These are phyloP conservation scores for Sebastes reedi DNA, from an alignment of 2,797 vertebrate genomes.

Conservation along the genomic window DNA sequence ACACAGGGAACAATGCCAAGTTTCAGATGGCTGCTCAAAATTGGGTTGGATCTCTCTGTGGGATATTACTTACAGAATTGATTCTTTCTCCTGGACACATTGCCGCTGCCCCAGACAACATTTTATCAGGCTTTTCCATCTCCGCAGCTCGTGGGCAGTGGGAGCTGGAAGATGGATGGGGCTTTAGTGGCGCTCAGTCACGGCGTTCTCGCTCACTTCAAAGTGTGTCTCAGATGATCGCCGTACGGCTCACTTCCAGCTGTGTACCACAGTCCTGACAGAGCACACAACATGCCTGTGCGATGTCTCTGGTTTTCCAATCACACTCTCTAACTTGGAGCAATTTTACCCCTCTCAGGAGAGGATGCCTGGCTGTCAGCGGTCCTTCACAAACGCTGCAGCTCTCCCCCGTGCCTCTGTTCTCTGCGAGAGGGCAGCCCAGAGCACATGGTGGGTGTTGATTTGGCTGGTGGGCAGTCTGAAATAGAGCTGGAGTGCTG, in stretches of 20 bases:
- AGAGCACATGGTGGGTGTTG: slow-evolving; percentile 66
- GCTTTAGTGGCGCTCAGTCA: slow-evolving; percentile 42
- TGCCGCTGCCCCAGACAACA: slow-evolving; percentile 41
- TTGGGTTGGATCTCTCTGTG: slow-evolving; percentile 38
- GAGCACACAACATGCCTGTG: slow-evolving; percentile 28
- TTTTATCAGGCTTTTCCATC: slow-evolving; percentile 52
- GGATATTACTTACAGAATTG: slow-evolving; percentile 62
- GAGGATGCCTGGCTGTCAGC: slow-evolving; percentile 55
- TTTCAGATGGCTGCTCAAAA: slow-evolving; percentile 56
- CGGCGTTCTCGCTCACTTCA: slow-evolving; percentile 18
- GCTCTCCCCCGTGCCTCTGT: slow-evolving; percentile 39
- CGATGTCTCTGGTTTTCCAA: slow-evolving; percentile 37
- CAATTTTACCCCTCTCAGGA: slow-evolving; percentile 51
- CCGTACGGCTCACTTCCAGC: slow-evolving; percentile 26
- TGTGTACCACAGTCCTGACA: slow-evolving; percentile 19
- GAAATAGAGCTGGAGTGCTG: slow-evolving; percentile 59
- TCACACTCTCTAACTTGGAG: slow-evolving; percentile 34
- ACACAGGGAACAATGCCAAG: slow-evolving; percentile 50
- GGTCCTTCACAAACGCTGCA: slow-evolving; percentile 50
- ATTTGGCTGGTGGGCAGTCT: slow-evolving; percentile 62
- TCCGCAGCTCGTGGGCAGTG: slow-evolving; percentile 11
- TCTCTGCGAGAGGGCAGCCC: slow-evolving; percentile 53
- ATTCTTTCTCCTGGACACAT: slow-evolving; percentile 56
- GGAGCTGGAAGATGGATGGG: slow-evolving; percentile 35
- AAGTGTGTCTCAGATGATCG: slow-evolving; percentile 14